Base-by-base conservation (phyloP, 2,888 invertebrate genomes). In the Drosophila affinis region DNA sequence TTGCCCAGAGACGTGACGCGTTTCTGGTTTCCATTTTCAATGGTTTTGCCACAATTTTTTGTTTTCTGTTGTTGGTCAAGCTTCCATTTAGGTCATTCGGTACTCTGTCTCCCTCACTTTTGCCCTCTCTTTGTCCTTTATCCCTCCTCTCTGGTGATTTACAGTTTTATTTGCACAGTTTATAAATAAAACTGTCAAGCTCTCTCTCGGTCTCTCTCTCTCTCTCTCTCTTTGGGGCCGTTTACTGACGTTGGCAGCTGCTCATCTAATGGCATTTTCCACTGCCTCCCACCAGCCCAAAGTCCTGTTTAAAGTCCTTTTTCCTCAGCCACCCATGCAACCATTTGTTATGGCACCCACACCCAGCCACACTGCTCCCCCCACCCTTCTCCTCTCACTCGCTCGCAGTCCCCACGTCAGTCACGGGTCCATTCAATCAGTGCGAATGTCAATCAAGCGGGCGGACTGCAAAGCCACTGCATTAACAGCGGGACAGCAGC, bases 111-210 rank as follows among this genome's bases (percentile, higher is more conserved):
- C 27, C 24, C 57, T 18, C 46, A 39, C 39, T 63, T 56, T 52
- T n/a, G 52, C 55, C 45, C n/a, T 9, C 44, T 39, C 45, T 39
- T 46, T 39, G 47, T 57, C 47, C 17, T 9, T 29, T n/a, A 3
- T 52, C 47, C 18, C 27, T 24, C 24, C 29, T 52, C 52, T 46
- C 39, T 61, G 59, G 57, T 81, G 83, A 79, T 83, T 87, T 83
- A 79, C 87, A 79, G 76, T 79, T 78, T 84, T 83, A 76, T 83
- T 83, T 83, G 85, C 82, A 79, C 87, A 83, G 87, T 83, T 87
- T 84, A 87, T 83, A 83, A 84, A 83, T 76, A 84, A 73, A 81
- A 79, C 73, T 79, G 83, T 87, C 87, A 84, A 74, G 74, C 76
- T 59, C 71, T 65, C 75, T 56, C 72, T 39, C 39, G n/a, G 7